These are phyloP conservation scores for Penaeus monodon DNA, from an alignment of 2,888 invertebrate genomes.

Conservation along the genomic window DNA sequence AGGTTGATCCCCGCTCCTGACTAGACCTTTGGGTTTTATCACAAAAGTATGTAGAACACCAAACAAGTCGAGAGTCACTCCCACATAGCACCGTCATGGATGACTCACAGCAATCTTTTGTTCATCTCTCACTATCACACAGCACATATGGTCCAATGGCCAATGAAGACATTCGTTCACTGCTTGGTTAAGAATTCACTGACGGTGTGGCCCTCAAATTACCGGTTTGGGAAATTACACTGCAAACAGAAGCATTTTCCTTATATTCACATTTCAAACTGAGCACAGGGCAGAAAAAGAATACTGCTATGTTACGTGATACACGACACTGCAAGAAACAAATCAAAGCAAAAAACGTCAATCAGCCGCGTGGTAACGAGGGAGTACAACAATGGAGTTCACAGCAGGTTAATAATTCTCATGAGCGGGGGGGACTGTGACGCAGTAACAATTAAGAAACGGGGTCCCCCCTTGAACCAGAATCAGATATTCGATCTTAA, in stretches of 20 bases:
- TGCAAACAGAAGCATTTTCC: slow-evolving; percentile 54
- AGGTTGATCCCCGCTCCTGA: slow-evolving; percentile 61
- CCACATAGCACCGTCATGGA: slow-evolving; percentile 62
- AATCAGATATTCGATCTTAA: neutral
- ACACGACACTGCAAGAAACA: slow-evolving; percentile 62
- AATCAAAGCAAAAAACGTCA: slow-evolving; percentile 55
- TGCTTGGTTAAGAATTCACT: slow-evolving; percentile 51
- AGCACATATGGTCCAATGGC: slow-evolving; percentile 59
- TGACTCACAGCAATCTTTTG: slow-evolving; percentile 60
- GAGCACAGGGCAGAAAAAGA: slow-evolving; percentile 56
- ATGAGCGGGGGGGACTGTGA: slow-evolving; percentile 56
- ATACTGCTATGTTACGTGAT: slow-evolving; percentile 61
- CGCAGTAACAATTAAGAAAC: slow-evolving; percentile 52
- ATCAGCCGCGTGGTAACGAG: slow-evolving; percentile 52
- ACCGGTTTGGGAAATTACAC: slow-evolving; percentile 52
- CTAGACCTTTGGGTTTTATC: slow-evolving; percentile 62
- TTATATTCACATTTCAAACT: slow-evolving; percentile 47
- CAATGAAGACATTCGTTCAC: slow-evolving; percentile 50
- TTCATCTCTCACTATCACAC: slow-evolving; percentile 58
- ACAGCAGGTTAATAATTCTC: slow-evolving; percentile 51
- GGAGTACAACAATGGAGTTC: slow-evolving; percentile 59
- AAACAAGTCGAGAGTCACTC: slow-evolving; percentile 62
- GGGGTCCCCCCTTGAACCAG: slow-evolving; percentile 46
- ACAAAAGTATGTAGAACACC: slow-evolving; percentile 60
- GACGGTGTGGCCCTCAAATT: slow-evolving; percentile 54